These are phyloP conservation scores for Rhabdomys pumilio DNA, from an alignment of 2,797 vertebrate species.

Conservation along the genomic window DNA sequence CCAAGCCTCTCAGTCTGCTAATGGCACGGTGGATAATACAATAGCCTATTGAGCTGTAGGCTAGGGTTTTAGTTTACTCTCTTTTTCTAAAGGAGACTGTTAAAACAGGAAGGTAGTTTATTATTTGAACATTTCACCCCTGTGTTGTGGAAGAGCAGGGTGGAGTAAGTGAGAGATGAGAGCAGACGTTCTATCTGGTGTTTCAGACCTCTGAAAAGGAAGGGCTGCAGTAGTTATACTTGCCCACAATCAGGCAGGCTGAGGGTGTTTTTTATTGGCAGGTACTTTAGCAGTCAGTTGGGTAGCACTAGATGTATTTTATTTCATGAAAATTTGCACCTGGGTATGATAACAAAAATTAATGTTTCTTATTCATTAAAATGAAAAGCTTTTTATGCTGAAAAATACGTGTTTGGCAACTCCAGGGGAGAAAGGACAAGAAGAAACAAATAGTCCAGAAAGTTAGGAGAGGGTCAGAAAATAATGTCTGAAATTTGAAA, in stretches of 20 bases:
- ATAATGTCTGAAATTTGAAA: constrained; percentile 70
- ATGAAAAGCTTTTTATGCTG: constrained; percentile 65
- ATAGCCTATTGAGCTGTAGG: neutral
- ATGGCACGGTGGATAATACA: neutral
- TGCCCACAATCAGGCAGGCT: neutral
- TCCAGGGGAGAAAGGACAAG: constrained; percentile 41
- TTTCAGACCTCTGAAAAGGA: neutral
- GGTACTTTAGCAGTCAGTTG: neutral
- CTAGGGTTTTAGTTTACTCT: neutral
- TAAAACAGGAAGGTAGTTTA: constrained; percentile 31
- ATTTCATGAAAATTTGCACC: constrained; percentile 64
- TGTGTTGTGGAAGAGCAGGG: neutral
- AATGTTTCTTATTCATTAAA: constrained; percentile 65
- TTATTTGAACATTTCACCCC: neutral
- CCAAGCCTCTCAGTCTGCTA: neutral
- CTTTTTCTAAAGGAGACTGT: constrained; percentile 37
- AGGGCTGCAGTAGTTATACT: neutral
- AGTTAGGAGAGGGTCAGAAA: constrained; percentile 61
- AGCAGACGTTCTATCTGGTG: neutral
- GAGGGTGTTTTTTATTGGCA: constrained; percentile 49
- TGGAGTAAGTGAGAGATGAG: neutral
- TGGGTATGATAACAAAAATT: constrained; percentile 63
- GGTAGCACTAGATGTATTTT: constrained; percentile 54
- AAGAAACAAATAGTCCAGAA: constrained; percentile 70
- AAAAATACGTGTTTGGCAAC: constrained; percentile 66